These are phyloP conservation scores for Coptotermes formosanus DNA, from an alignment of 1,140 invertebrate species.

Conservation along the genomic window DNA sequence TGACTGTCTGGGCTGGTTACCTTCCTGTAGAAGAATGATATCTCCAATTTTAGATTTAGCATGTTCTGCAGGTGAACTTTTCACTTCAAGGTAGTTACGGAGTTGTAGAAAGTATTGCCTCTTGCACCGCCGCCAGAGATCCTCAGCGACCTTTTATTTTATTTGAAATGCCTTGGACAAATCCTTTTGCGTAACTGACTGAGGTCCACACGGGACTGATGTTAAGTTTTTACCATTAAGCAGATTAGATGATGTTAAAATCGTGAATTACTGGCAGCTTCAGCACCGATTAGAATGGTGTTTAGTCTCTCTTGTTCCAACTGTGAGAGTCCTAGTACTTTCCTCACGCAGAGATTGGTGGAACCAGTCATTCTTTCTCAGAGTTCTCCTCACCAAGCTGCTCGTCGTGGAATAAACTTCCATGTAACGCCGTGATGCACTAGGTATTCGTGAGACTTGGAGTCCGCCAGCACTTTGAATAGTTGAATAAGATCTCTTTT, in stretches of 20 bases:
- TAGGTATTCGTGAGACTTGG: not conserved
- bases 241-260: not conserved
- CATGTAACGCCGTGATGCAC: slow-evolving; percentile 29
- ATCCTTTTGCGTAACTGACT: not conserved
- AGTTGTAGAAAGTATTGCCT: not conserved
- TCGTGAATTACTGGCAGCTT: too few species aligned
- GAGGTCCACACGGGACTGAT: not conserved
- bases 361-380: not conserved
- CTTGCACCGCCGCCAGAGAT: not conserved
- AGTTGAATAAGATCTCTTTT: not conserved
- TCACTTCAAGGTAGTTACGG: not conserved
- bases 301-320: too few species aligned
- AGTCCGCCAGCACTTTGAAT: not conserved
- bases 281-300: too few species aligned
- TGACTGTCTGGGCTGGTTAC: too few species aligned
- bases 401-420: not conserved
- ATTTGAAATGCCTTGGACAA: not conserved
- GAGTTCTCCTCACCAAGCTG: not conserved
- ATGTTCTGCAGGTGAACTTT: not conserved
- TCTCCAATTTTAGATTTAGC: not conserved
- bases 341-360: not conserved
- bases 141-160: not conserved
- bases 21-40: not conserved
- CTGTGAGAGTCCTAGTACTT: too few species aligned
- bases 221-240: not conserved